Percentiles rank a stretch among this genome's conserved stretches.
These are phyloP conservation scores for Trichogramma pretiosum DNA, from an alignment of 1,140 invertebrate species.

Conservation along the genomic window DNA sequence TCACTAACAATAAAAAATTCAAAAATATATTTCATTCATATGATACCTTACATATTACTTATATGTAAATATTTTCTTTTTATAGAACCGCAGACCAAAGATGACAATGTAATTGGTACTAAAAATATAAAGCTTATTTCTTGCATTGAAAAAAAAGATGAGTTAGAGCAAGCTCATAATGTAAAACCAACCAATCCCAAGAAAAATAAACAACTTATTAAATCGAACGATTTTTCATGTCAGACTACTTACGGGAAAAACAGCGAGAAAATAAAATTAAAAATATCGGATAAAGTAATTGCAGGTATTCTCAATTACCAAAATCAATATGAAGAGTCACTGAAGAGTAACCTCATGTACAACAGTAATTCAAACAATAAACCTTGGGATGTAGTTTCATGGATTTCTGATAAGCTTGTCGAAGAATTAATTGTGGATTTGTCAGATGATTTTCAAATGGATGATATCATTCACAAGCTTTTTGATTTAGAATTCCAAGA, in stretches of 20 bases:
- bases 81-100: no score
- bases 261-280: slow-evolving; percentile 10
- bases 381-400: slow-evolving; percentile 40
- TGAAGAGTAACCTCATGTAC: slow-evolving; percentile 35
- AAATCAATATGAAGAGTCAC: slow-evolving; percentile 24
- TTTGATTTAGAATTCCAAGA: slow-evolving; percentile 41
- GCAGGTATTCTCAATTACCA: slow-evolving; percentile 28
- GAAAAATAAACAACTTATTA: slow-evolving; percentile 9
- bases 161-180: no score
- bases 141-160: no score
- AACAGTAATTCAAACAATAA: slow-evolving; percentile 37
- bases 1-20: no score
- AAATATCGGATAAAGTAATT: slow-evolving; percentile 22
- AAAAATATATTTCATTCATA: no score
- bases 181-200: no score
- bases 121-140: no score
- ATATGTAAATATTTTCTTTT: no score
- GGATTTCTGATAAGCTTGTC: slow-evolving; percentile 40
- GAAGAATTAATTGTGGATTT: slow-evolving; percentile 37
- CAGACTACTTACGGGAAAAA: slow-evolving; percentile 21
- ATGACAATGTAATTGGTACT: no score
- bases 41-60: no score
- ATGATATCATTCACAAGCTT: slow-evolving; percentile 35
- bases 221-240: slow-evolving; percentile 26
- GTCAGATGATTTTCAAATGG: slow-evolving; percentile 37